Evolutionary conservation across 1,140 invertebrate species (phyloP).

Genomic region (Achatina immaculata): DNA sequence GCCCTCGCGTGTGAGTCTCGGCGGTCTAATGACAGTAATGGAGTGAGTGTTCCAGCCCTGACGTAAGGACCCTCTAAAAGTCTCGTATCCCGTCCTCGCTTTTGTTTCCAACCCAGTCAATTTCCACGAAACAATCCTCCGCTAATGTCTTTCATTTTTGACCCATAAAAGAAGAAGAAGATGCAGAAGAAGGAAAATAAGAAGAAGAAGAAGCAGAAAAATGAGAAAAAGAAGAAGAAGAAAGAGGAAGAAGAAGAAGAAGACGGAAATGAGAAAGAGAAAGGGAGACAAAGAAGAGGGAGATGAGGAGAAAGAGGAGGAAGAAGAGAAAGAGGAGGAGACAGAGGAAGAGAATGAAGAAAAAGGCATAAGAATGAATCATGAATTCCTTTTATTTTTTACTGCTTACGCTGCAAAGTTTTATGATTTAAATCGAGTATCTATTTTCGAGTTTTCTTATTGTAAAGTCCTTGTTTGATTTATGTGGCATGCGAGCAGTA

Average conservation of each 20-base stretch:
- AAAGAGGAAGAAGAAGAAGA: not conserved
- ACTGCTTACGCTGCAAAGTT: too few relatives aligned
- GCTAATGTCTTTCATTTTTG: too few relatives aligned
- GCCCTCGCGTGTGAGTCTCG: not conserved
- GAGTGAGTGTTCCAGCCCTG: not conserved
- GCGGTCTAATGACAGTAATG: not conserved
- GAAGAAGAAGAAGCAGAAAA: not conserved
- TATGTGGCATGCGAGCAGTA: too few relatives aligned
- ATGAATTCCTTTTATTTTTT: too few relatives aligned
- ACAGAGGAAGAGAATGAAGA: constrained; percentile 7
- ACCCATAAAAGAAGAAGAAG: too few relatives aligned
- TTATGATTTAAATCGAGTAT: too few relatives aligned
- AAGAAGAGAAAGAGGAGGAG: not conserved
- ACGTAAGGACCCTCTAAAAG: not conserved
- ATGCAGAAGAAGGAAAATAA: constrained; percentile 6
- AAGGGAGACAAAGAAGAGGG: not conserved
- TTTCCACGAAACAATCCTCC: too few relatives aligned
- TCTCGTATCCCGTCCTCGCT: not conserved
- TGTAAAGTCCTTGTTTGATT: too few relatives aligned
- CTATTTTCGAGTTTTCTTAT: too few relatives aligned
- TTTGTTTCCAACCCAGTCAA: too few relatives aligned
- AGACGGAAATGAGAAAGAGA: not conserved
- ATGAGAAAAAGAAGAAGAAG: too few relatives aligned
- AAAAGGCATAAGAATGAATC: not conserved
- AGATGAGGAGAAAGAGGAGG: too few relatives aligned